Evolutionary conservation across 2,888 invertebrate species (phyloP), one percentile per base, ranked within the genome.

Genomic region (Cephus rjabovi): DNA sequence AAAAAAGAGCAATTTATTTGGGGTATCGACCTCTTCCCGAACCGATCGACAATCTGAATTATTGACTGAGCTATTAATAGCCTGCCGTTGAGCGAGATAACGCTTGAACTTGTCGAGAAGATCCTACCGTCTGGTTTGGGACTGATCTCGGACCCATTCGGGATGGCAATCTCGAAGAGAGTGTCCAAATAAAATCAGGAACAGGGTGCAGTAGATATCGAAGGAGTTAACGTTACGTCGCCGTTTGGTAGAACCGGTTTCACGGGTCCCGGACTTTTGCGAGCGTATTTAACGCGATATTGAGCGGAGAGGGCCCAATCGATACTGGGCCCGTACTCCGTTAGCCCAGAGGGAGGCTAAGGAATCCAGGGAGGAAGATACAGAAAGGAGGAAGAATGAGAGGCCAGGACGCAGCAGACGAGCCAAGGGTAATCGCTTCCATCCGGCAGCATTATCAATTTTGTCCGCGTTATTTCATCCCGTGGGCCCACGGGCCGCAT

Each of bases 371-470:
- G 34, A 31, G 71, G 33, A 30, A 71, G 31, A 15, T 15, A 15
- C 12, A 71, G 71, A 71, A 33, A 15, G 33, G 71, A 71, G 15
- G 15, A 71, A 71, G 37, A 69, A 23, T 30, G 71, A 15, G 70
- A 69, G 15, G 30, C 73, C 56, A 23, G 74, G 75, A 34, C 71
- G 77, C 78, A 77, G 76, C 40, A 69, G 75, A 70, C 56, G 68
- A n/a, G 73, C 34, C 69, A 74, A 56, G 73, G 73, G 86, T 88
- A 87, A 87, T 88, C 85, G 87, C 87, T 88, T 86, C 84, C 86
- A 86, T 88, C 88, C 88, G 86, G 84, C 82, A 80, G 84, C 82
- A 88, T 88, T 88, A 88, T 88, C 88, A 88, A 88, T 88, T 88
- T 88, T 85, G 86, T 83, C 87, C 88, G 86, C 87, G 86, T 88